A percentile compares a stretch with the other conserved stretches of the same genome.
These are phyloP conservation scores for Bactericera cockerelli DNA, from an alignment of 1,140 invertebrate species.

Conservation along the genomic window DNA sequence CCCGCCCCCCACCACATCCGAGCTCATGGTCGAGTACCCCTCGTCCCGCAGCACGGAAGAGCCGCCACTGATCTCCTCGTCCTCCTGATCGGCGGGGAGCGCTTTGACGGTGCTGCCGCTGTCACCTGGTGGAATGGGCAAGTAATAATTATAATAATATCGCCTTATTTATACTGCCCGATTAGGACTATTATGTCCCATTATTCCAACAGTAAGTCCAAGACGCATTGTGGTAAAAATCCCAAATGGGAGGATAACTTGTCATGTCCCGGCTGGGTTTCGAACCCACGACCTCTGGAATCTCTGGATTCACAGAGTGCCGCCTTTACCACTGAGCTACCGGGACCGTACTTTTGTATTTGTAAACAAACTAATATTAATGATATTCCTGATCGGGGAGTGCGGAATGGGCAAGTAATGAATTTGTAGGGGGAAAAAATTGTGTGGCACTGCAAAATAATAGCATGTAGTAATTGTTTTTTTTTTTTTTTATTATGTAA, in stretches of 20 bases:
- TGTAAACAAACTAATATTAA: conserved; percentile 8
- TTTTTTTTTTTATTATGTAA: too few relatives aligned
- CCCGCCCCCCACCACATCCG: conserved; percentile 46
- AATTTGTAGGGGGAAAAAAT: too few relatives aligned
- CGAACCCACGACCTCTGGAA: too few relatives aligned
- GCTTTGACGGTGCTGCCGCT: conserved; percentile 7
- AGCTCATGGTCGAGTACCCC: conserved; percentile 79
- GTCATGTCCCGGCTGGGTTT: too few relatives aligned
- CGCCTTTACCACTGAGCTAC: too few relatives aligned
- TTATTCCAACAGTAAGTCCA: too few relatives aligned
- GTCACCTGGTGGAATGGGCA: background rate
- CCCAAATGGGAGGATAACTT: conserved; percentile 58
- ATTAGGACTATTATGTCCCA: too few relatives aligned
- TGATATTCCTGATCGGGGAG: conserved; percentile 5
- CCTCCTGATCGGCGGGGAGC: background rate
- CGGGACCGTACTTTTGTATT: conserved; percentile 36
- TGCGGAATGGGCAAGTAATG: background rate
- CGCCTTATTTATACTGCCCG: too few relatives aligned
- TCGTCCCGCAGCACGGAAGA: conserved; percentile 44
- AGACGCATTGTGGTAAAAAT: too few relatives aligned
- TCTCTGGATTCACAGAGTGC: too few relatives aligned
- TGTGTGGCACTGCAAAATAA: too few relatives aligned
- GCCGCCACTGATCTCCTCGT: conserved; percentile 16
- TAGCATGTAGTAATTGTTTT: too few relatives aligned
- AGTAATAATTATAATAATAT: background rate